Evolutionary conservation across 2,113 vertebrate genomes (phyloP).

Genomic region (Melanotaenia duboulayi): DNA sequence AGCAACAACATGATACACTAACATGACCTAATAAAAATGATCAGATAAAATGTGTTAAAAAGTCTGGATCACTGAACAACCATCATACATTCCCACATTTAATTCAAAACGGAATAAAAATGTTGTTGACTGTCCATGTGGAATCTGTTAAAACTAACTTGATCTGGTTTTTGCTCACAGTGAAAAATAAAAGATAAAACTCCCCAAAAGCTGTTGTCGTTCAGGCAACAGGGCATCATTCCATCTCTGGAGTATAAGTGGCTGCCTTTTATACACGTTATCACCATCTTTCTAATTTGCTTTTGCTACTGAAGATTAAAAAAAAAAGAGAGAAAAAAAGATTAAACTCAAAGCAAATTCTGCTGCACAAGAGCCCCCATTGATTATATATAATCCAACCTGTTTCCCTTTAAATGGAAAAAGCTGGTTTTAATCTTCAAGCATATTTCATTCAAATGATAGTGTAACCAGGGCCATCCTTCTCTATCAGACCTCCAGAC

Average conservation of each 20-base stretch:
- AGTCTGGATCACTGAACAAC: slow-evolving; percentile 11
- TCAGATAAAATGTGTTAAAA: neutral
- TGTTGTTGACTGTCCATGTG: slow-evolving; percentile 15
- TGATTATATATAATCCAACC: slow-evolving; percentile 58
- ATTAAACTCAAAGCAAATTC: slow-evolving; percentile 33
- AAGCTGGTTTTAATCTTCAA: slow-evolving; percentile 67
- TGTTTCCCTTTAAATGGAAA: slow-evolving; percentile 50
- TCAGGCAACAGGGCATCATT: slow-evolving; percentile 21
- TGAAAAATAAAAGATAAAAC: slow-evolving; percentile 30
- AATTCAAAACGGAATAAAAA: slow-evolving; percentile 36
- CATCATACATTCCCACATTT: neutral
- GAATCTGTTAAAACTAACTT: slow-evolving; percentile 21
- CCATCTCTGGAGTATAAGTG: slow-evolving; percentile 34
- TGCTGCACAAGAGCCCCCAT: slow-evolving; percentile 26
- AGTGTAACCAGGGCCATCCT: slow-evolving; percentile 37
- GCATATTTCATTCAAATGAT: slow-evolving; percentile 58
- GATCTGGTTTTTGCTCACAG: slow-evolving; percentile 18
- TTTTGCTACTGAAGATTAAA: slow-evolving; percentile 9
- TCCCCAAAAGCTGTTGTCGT: neutral
- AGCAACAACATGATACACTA: neutral
- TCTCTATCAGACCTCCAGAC: slow-evolving; percentile 52
- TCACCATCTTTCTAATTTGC: slow-evolving; percentile 46
- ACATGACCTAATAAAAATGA: neutral
- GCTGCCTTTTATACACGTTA: slow-evolving; percentile 44
- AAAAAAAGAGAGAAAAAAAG: slow-evolving; percentile 11